Evolutionary conservation across 2,113 vertebrate species (phyloP), one percentile per base, ranked within the genome.

Genomic region (Stercorarius parasiticus): DNA sequence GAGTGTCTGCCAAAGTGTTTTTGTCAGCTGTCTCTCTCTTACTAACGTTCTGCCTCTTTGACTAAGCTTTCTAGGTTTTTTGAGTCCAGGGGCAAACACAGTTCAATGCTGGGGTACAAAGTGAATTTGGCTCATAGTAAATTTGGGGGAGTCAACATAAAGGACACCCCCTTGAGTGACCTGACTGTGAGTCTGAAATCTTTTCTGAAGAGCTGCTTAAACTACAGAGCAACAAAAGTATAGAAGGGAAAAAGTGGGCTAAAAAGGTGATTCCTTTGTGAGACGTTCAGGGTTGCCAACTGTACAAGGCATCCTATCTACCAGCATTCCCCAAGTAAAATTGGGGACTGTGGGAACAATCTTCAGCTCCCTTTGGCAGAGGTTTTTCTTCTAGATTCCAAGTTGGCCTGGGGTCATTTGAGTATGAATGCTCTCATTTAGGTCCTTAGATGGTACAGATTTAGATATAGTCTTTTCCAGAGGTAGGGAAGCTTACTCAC

Each of bases 221-320:
- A 72, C 25, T 21, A 42, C 13, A 90, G 77, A 82, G 25, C 17
- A 82, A 70, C 27, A 87, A 47, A 86, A 61, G 5, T 0, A 5
- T 7, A 49, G 21, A 53, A 69, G 5, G n/a, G 22, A 2, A 61
- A 81, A 71, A 69, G 13, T 3, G 6, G 69, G 23, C 32, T 71
- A n/a, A 83, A 85, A 86, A 32, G 53, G 13, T 73, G 64, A 58
- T 71, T 49, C 5, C 10, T 86, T 53, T 89, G 29, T 94, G 56
- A 82, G 29, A 59, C 0, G 0, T 64, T 70, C 29, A 43, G 29
- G 8, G 1, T 27, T 87, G 30, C 13, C 80, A 53, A 6, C 9
- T 17, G 2, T 34, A 17, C 20, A 45, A 45, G 43, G 13, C 19
- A 65, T 69, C 14, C 19, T 64, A 15, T n/a, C 64, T 65, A 79